Conservation (phyloP, 2,113 vertebrate species). For the Nibea albiflora region DNA sequence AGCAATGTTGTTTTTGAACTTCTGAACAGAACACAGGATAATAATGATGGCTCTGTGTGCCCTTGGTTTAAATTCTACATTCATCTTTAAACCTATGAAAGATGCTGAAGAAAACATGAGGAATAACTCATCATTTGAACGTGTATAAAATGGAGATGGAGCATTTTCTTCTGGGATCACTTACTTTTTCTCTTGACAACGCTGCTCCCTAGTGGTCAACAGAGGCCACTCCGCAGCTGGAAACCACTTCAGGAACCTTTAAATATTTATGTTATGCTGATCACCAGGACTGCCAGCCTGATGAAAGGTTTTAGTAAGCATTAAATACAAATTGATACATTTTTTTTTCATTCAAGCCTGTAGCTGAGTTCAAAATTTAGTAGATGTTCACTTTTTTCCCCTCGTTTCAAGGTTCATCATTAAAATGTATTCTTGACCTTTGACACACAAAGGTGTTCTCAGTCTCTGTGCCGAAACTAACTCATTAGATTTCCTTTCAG, state of each 20-base stretch:
- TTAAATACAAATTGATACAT: background rate
- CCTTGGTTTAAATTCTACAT: background rate
- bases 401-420: background rate
- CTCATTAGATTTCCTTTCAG: background rate
- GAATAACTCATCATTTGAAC: too few species aligned
- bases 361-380: background rate
- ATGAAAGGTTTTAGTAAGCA: background rate
- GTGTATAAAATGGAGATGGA: too few species aligned
- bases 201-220: constrained; percentile 26
- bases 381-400: background rate
- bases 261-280: background rate
- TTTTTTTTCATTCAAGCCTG: background rate
- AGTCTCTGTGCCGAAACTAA: background rate
- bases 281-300: background rate
- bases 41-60: too few species aligned
- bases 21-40: too few species aligned
- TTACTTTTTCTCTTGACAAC: background rate
- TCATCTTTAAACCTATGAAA: background rate
- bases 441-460: too few species aligned
- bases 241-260: background rate
- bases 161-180: background rate
- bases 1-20: background rate
- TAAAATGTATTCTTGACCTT: background rate
- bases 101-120: background rate
- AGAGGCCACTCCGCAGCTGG: background rate